These are phyloP conservation scores for Phalacrocorax carbo DNA, from an alignment of 2,113 vertebrate genomes.

Conservation along the genomic window DNA sequence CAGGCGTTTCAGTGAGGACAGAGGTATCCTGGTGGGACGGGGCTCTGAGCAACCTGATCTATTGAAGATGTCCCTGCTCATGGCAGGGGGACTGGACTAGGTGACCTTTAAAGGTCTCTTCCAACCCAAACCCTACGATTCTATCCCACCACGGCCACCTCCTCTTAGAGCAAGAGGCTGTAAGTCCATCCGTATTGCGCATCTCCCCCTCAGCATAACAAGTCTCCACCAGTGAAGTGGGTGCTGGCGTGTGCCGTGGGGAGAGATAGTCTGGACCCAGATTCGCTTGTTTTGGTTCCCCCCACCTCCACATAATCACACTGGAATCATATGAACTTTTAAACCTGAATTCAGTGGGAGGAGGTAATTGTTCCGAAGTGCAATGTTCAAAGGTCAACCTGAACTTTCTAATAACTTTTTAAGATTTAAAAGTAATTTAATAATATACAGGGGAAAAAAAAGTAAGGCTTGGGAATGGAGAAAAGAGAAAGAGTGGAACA, in stretches of 20 bases:
- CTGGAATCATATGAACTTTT: accelerated
- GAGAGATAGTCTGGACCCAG: background rate
- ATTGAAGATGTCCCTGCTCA: background rate
- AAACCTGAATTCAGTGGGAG: background rate
- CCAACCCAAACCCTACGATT: background rate
- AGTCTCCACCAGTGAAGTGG: accelerated
- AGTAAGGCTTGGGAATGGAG: background rate
- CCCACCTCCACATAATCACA: background rate
- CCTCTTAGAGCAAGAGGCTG: background rate
- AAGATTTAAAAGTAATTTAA: background rate
- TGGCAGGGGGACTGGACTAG: background rate
- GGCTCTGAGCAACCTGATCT: background rate
- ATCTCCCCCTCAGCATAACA: background rate
- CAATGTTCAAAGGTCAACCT: accelerated
- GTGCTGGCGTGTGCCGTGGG: accelerated
- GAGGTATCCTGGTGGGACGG: background rate
- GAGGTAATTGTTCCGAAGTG: background rate
- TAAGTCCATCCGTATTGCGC: background rate
- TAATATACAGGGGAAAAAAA: background rate
- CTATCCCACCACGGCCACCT: background rate
- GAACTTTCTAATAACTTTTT: background rate
- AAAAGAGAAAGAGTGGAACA: background rate
- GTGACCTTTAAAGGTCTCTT: background rate
- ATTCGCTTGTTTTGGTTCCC: background rate
- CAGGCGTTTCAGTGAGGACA: background rate